phyloP scores from a whole-genome alignment of 2,113 vertebrate species.

The Platichthys flesus region DNA sequence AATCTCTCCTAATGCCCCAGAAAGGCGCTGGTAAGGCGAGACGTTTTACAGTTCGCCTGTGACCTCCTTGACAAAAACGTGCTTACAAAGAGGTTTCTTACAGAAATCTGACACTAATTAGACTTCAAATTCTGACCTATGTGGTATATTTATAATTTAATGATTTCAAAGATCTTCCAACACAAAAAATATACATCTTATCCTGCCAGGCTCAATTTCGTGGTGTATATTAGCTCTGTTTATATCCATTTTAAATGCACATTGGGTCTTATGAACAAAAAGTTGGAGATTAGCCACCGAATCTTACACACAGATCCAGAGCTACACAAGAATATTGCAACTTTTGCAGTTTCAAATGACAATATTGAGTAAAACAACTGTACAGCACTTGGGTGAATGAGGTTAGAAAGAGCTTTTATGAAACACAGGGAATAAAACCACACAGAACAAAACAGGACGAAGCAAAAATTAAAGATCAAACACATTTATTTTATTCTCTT shows the following conservation, averaged over 20 bases:
- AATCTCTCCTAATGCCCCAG: conserved; percentile 35
- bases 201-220: background rate
- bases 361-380: too few relatives aligned
- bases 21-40: conserved; percentile 3
- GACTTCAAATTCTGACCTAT: background rate
- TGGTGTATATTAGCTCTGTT: background rate
- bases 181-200: too few relatives aligned
- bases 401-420: too few relatives aligned
- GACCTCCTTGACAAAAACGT: conserved; percentile 20
- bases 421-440: too few relatives aligned
- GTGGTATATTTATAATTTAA: background rate
- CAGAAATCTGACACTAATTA: background rate
- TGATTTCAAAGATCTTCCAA: background rate
- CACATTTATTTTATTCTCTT: too few relatives aligned
- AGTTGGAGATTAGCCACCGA: too few relatives aligned
- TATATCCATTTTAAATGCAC: too few relatives aligned
- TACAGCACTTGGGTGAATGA: too few relatives aligned
- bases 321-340: background rate
- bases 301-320: background rate
- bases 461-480: too few relatives aligned
- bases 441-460: too few relatives aligned
- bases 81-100: conserved; percentile 4
- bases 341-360: background rate
- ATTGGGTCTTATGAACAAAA: too few relatives aligned
- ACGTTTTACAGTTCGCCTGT: conserved; percentile 17